Evolutionary conservation across 2,797 vertebrate species (phyloP), one percentile per base, ranked within the genome.

Genomic region (Anguilla pacifica): DNA sequence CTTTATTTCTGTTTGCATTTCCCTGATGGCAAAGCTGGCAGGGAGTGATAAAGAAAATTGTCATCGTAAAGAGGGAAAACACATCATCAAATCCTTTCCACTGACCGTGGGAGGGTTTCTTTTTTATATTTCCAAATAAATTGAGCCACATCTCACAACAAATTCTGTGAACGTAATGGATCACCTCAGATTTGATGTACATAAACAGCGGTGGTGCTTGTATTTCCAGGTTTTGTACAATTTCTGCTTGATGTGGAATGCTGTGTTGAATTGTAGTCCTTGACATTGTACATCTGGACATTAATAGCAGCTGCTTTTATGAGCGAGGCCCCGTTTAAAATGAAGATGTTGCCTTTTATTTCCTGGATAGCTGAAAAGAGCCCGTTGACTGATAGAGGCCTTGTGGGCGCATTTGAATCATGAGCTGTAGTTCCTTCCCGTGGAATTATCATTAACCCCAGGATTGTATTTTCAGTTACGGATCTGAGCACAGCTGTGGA

Each of bases 31-130:
- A 43, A 77, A 77, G 74, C 79, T 82, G 43, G 22, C 46, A 15
- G 79, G 46, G 43, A 49, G 79, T 51, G 79, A 82, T 82, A 82
- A 46, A 82, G 79, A 82, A 81, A 82, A 82, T 51, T 82, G 79
- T 82, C 79, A 82, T 82, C 19, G 22, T 22, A 7, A 51, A 82
- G 22, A 51, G 51, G 46, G 7, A 49, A 51, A 82, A 82, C 22
- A 43, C 31, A 82, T 25, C 25, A 25, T 51, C 79, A 82, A 82
- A 51, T 82, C 7, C 79, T 49, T 49, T 82, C 46, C 9, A 3
- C 43, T 51, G 22, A 35, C 46, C 22, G 25, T 43, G 51, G 22
- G 22, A 82, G 22, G 46, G 19, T 2, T 82, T 49, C 17, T 25
- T n/a, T 49, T 82, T 82, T 46, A 43, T 22, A 46, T 72, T 74